Evolutionary conservation across 2,797 vertebrate genomes (phyloP).

Genomic region (Manis pentadactyla): DNA sequence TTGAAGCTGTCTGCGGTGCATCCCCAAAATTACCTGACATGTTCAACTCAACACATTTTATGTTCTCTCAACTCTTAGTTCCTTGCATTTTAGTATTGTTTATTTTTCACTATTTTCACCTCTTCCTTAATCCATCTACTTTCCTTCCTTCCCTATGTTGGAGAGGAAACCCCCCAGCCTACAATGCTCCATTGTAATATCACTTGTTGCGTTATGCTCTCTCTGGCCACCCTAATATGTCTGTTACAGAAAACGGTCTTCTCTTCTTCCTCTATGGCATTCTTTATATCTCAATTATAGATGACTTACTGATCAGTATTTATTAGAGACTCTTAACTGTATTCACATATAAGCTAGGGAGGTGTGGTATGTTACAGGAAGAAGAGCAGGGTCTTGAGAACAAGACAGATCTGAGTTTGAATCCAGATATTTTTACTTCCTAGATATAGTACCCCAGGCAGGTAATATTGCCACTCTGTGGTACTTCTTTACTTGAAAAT

Average conservation of each 20-base stretch:
- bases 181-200: background rate
- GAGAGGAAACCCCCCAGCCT: background rate
- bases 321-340: background rate
- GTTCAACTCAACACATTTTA: background rate
- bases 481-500: background rate
- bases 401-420: background rate
- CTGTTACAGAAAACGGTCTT: background rate
- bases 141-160: background rate
- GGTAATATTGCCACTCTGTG: background rate
- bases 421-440: background rate
- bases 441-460: background rate
- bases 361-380: background rate
- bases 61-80: background rate
- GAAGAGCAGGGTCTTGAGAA: background rate
- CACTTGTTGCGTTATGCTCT: background rate
- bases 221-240: background rate
- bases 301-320: background rate
- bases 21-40: background rate
- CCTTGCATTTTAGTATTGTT: background rate
- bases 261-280: background rate
- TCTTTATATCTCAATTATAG: background rate
- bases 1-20: background rate
- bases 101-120: background rate
- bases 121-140: background rate
- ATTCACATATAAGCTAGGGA: background rate